phyloP scores from a whole-genome alignment of 2,888 invertebrate species.

The Drepanosiphum platanoidis region DNA sequence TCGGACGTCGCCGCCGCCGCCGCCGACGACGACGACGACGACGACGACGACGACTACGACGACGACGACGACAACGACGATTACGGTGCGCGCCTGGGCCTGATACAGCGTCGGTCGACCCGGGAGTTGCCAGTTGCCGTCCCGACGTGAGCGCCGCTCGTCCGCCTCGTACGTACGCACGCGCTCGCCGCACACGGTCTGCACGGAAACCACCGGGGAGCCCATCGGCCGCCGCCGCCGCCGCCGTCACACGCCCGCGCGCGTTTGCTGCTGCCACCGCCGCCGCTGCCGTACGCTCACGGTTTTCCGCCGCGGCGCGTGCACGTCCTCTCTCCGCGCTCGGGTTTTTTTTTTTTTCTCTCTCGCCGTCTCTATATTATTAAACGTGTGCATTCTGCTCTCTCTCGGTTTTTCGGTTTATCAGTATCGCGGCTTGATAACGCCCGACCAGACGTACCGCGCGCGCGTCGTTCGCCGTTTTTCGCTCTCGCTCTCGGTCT shows the following conservation, averaged over 20 bases:
- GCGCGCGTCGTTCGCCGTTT: not conserved
- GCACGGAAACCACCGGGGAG: too few species aligned
- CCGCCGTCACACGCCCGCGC: not conserved
- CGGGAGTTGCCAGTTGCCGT: conserved; percentile 26
- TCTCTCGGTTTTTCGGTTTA: too few species aligned
- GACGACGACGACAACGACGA: not conserved
- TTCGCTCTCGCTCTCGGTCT: too few species aligned
- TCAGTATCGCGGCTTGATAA: not conserved
- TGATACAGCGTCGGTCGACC: not conserved
- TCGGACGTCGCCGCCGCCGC: not conserved
- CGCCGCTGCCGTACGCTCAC: not conserved
- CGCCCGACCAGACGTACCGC: not conserved
- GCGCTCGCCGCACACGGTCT: too few species aligned
- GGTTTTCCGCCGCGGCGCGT: not conserved
- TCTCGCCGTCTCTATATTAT: not conserved
- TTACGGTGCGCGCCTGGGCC: not conserved
- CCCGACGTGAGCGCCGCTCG: not conserved
- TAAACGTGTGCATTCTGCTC: not conserved
- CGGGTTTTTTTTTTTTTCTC: too few species aligned
- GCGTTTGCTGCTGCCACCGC: not conserved
- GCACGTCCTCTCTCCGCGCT: too few species aligned
- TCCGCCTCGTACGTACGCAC: not conserved
- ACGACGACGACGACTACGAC: not conserved
- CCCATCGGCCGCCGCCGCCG: not conserved
- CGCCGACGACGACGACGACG: not conserved